Conservation (phyloP, 2,888 invertebrate genomes). For the Tachina lurida region DNA sequence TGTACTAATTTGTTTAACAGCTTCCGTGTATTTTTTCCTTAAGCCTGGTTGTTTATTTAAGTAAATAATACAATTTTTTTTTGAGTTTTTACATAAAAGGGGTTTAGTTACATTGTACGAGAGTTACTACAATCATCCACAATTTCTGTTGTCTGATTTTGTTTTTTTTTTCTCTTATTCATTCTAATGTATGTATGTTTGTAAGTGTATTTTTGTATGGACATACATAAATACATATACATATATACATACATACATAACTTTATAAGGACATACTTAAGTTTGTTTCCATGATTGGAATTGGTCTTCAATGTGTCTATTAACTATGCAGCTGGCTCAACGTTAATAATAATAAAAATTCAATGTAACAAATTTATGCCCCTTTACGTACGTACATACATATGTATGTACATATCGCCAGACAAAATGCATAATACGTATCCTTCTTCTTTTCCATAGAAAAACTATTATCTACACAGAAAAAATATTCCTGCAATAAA, state of each 20-base stretch:
- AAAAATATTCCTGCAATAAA: too few relatives aligned
- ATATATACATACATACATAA: neutral
- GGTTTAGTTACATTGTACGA: conserved; percentile 35
- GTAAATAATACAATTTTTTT: conserved; percentile 6
- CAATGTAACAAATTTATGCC: too few relatives aligned
- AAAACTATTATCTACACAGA: too few relatives aligned
- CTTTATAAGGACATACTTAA: too few relatives aligned
- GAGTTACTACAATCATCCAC: conserved; percentile 2
- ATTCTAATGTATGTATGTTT: neutral
- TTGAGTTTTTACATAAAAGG: conserved; percentile 10
- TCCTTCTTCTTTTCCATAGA: too few relatives aligned
- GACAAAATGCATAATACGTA: too few relatives aligned
- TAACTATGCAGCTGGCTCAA: too few relatives aligned
- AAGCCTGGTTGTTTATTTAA: conserved; percentile 44
- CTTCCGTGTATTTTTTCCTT: conserved; percentile 71
- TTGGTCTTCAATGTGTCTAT: too few relatives aligned
- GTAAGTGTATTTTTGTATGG: neutral
- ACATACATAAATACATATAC: neutral
- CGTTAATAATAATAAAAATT: too few relatives aligned
- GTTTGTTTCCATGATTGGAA: too few relatives aligned
- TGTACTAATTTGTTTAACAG: conserved; percentile 74
- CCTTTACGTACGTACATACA: too few relatives aligned
- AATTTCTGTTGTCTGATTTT: conserved; percentile 24
- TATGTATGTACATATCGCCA: too few relatives aligned
- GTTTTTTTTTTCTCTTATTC: neutral